Evolutionary conservation across 2,113 vertebrate species (phyloP).

Genomic region (Dascyllus trimaculatus): DNA sequence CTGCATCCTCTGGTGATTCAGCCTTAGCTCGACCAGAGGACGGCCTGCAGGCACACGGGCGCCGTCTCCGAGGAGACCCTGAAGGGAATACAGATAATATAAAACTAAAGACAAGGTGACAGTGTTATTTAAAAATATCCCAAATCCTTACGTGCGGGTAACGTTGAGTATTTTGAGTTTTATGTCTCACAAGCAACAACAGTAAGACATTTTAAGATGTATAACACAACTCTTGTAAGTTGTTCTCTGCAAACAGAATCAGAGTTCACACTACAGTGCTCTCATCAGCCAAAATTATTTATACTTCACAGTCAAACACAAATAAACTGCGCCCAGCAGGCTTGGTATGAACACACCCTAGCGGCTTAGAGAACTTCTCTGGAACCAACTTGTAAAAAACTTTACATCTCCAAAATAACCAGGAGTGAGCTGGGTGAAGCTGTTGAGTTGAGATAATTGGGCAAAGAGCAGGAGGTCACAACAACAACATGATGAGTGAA

Average conservation of each 20-base stretch:
- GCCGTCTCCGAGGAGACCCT: conserved; percentile 85
- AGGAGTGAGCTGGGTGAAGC: conserved; percentile 1
- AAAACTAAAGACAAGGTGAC: conserved; percentile 5
- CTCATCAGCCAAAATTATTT: conserved; percentile 7
- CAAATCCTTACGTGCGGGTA: background rate
- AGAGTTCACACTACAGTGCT: background rate
- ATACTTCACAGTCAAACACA: conserved; percentile 12
- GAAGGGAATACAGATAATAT: conserved; percentile 13
- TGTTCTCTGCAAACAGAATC: background rate
- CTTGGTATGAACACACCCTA: conserved; percentile 36
- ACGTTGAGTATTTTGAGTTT: background rate
- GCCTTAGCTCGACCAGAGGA: conserved; percentile 82
- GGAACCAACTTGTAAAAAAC: conserved; percentile 2
- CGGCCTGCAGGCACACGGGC: conserved; percentile 79
- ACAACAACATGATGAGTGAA: background rate
- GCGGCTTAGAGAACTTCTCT: background rate
- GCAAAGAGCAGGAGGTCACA: background rate
- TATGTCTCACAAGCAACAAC: background rate
- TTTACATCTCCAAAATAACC: background rate
- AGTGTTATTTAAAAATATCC: background rate
- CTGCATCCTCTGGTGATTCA: conserved; percentile 81
- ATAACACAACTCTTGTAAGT: background rate
- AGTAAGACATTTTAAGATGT: background rate
- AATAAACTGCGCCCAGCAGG: conserved; percentile 5
- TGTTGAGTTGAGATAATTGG: background rate